Evolutionary conservation across 2,797 vertebrate genomes (phyloP), one percentile per base, ranked within the genome.

Genomic region (Spondyliosoma cantharus): DNA sequence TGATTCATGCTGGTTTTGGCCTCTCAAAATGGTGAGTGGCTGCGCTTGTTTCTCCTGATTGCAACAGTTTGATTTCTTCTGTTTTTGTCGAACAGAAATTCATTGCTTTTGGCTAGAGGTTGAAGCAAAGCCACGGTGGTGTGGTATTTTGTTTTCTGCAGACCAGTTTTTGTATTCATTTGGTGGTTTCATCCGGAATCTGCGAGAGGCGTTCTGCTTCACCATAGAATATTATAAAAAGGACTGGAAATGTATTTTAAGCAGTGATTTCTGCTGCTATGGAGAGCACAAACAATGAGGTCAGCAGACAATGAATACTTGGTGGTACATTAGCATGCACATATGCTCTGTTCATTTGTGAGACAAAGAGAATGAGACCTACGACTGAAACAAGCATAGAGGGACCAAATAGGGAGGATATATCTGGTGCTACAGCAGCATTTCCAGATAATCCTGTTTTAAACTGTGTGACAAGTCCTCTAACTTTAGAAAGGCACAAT

Each of bases 21-120:
- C 71, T 76, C 68, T 79, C 25, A 61, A 49, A 70, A 86, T 84
- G 91, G 91, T 93, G 88, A 93, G 92, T 93, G 84, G 72, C 62
- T 85, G 80, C 53, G 16, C 70, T 84, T 62, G 50, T 84, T 84
- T 49, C 75, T 84, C 48, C 22, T 46, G 27, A 73, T 76, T 82
- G 72, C 64, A 68, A 56, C 60, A 48, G 59, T 79, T 73, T 19
- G 43, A 63, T 73, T 87, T 74, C 61, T 64, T 46, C 14, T 78
- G 72, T 77, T 81, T 86, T 58, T 48, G 25, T 86, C 66, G 4
- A 78, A 61, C 9, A 70, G 5, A 72, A 74, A 80, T 82, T 70
- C 54, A 83, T 85, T 81, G 77, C 64, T 70, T 74, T 83, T 87
- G 87, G 90, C 85, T 9, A 15, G 27, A 49, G 5, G 42, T 0